These are phyloP conservation scores for Disparrhopalites patrizii DNA, from an alignment of 2,888 invertebrate species.

Conservation along the genomic window DNA sequence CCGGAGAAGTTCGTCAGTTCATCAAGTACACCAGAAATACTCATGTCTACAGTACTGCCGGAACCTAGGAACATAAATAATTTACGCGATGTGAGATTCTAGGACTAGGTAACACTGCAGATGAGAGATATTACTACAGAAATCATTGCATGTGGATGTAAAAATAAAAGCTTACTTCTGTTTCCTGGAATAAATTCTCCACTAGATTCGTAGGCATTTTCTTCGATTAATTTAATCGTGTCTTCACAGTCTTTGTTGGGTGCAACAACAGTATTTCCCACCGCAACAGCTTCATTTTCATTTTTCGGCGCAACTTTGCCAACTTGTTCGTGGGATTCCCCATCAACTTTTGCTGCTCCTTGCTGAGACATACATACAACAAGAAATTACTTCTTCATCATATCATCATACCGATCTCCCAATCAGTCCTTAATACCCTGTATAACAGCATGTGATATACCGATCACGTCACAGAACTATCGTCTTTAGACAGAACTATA, in stretches of 20 bases:
- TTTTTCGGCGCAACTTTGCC: conserved; percentile 28
- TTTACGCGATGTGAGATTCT: neutral
- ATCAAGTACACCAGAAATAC: conserved; percentile 39
- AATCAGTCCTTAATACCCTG: neutral
- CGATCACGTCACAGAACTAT: too few relatives aligned
- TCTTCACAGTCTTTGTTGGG: conserved; percentile 38
- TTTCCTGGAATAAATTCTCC: conserved; percentile 15
- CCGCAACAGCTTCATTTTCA: conserved; percentile 38
- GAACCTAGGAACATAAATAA: conserved; percentile 18
- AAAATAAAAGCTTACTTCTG: conserved; percentile 11
- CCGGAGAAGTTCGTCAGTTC: conserved; percentile 27
- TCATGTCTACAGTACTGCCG: conserved; percentile 39
- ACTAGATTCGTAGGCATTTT: conserved; percentile 20
- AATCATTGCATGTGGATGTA: conserved; percentile 20
- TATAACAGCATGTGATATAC: too few relatives aligned
- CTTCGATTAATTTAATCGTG: conserved; percentile 29
- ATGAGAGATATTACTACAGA: neutral
- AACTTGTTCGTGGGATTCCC: conserved; percentile 22
- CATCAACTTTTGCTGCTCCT: conserved; percentile 28
- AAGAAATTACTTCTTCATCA: neutral
- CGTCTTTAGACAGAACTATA: too few relatives aligned
- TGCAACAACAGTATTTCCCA: neutral
- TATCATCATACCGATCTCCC: neutral
- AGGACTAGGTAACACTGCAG: neutral
- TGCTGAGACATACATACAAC: conserved; percentile 7